Evolutionary conservation across 2,113 vertebrate genomes (phyloP), one percentile per base, ranked within the genome.

Genomic region (Daboia siamensis): DNA sequence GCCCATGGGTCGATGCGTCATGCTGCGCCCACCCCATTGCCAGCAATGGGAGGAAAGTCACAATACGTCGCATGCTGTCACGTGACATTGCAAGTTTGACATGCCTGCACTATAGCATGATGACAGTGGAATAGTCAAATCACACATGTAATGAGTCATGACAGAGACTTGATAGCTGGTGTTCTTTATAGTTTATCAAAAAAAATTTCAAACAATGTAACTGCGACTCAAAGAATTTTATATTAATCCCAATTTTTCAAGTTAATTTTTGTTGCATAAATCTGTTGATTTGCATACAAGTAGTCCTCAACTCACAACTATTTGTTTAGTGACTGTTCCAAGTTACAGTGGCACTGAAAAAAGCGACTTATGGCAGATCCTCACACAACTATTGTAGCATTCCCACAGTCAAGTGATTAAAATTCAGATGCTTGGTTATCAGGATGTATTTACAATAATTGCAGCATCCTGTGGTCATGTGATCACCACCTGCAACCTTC

Each of bases 101-200:
- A 51, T 51, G 48, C 48, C 48, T 51, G 48, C 94, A 90, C 69
- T 46, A 23, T 0, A 0, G 33, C 2, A 2, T 0, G 0, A 54
- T 39, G 69, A 74, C 33, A 44, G 74, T 56, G 15, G 20, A 86
- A 69, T 48, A 87, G 90, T 20, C 9, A 9, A 54, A 17, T 17
- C 21, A 3, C 56, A 11, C 46, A 21, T 0, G 6, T 87, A 51
- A 86, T 51, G 39, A 86, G 20, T 86, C 84, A 46, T 6, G 74
- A 51, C 46, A 48, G 85, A 48, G 85, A 51, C 85, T 48, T 86
- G 85, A 29, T 44, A 6, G 33, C 74, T 59, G 26, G 24, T 54
- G 7, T 46, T 26, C 52, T 44, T 46, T 46, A 21, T 9, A 15
- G 5, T 21, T 29, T 46, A 61, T 52, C 21, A 91, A 56, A n/a